Percentiles rank a stretch among this genome's conserved stretches.
Conservation (phyloP, 2,113 vertebrate genomes). For the Calypte anna region DNA sequence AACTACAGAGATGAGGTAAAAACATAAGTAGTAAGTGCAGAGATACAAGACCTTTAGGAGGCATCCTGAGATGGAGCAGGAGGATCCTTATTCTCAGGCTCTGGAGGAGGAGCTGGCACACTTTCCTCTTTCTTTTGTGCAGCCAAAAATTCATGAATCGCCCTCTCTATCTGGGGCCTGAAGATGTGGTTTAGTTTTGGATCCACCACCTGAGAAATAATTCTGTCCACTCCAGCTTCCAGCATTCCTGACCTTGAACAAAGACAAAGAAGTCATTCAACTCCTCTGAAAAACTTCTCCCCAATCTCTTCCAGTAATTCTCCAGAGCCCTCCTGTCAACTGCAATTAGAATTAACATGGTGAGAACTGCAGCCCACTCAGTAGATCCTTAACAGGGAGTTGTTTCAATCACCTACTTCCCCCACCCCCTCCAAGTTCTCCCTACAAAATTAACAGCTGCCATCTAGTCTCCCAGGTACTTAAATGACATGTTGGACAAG, state of each 20-base stretch:
- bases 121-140: constrained; percentile 83
- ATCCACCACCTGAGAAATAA: constrained; percentile 95
- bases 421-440: not conserved
- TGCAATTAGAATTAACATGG: constrained; percentile 74
- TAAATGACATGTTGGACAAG: constrained; percentile 31
- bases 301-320: constrained; percentile 35
- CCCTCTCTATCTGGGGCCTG: constrained; percentile 92
- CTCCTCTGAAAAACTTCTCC: constrained; percentile 46
- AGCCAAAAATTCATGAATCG: constrained; percentile 91
- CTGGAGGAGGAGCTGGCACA: constrained; percentile 79
- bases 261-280: constrained; percentile 85
- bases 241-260: constrained; percentile 91
- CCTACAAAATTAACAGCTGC: constrained; percentile 39
- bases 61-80: constrained; percentile 83
- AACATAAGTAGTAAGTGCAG: not conserved
- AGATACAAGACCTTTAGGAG: constrained; percentile 81
- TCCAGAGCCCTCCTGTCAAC: constrained; percentile 75
- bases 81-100: constrained; percentile 84
- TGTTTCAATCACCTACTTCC: constrained; percentile 37
- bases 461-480: constrained; percentile 58
- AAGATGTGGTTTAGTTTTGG: constrained; percentile 91
- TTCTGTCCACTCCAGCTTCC: constrained; percentile 93
- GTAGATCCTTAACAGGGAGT: constrained; percentile 45
- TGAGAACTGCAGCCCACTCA: constrained; percentile 36
- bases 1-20: not conserved